These are phyloP conservation scores for Antrozous pallidus DNA, from an alignment of 2,797 vertebrate genomes.

Conservation along the genomic window DNA sequence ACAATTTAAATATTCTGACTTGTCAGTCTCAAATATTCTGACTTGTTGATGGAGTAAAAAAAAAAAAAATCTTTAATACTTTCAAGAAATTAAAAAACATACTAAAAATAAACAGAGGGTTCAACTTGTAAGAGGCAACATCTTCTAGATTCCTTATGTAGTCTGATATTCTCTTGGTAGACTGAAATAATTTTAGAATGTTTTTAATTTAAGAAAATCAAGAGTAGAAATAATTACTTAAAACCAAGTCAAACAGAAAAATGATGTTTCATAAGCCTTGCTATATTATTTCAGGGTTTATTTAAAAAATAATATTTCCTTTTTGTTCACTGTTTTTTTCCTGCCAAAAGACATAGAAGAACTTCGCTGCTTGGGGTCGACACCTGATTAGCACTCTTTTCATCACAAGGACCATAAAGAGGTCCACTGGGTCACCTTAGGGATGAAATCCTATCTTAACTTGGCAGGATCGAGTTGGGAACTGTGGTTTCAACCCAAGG, in stretches of 20 bases:
- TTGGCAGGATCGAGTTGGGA: not conserved
- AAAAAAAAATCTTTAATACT: not conserved
- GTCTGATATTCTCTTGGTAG: not conserved
- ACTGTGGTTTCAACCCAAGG: not conserved
- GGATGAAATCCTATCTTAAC: not conserved
- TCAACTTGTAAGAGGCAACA: not conserved
- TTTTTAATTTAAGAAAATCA: constrained; percentile 12
- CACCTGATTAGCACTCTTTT: not conserved
- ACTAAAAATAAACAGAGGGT: constrained; percentile 34
- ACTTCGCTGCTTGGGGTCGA: not conserved
- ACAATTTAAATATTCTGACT: constrained; percentile 47
- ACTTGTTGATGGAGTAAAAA: not conserved
- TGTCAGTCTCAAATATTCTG: not conserved
- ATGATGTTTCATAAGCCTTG: not conserved
- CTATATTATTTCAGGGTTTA: not conserved
- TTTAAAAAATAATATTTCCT: not conserved
- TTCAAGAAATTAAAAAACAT: constrained; percentile 50
- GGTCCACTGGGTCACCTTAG: not conserved
- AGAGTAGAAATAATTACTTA: constrained; percentile 32
- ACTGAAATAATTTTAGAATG: not conserved
- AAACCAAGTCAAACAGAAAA: constrained; percentile 9
- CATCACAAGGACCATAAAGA: not conserved
- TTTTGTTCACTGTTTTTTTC: not conserved
- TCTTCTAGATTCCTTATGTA: not conserved
- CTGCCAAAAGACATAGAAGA: not conserved